These are phyloP conservation scores for Pollenia griseotomentosa DNA, from an alignment of 2,888 invertebrate species.

Conservation along the genomic window DNA sequence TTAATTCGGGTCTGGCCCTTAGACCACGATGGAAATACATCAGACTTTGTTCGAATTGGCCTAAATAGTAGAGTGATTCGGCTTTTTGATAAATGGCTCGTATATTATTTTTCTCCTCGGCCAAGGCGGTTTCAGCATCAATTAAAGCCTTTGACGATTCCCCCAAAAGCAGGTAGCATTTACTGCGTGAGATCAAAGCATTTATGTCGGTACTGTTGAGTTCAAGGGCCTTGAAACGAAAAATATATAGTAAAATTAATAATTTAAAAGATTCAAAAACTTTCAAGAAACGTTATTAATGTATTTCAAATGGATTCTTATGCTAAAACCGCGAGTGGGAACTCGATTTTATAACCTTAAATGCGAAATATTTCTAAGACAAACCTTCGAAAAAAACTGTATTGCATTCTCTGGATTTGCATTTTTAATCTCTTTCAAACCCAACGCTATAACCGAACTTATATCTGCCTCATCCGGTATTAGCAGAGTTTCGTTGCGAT, in stretches of 20 bases:
- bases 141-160: slow-evolving; percentile 91
- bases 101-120: slow-evolving; percentile 89
- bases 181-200: slow-evolving; percentile 94
- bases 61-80: slow-evolving; percentile 95
- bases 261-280: background rate
- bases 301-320: too few species aligned
- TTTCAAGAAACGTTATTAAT: background rate
- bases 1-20: slow-evolving; percentile 92
- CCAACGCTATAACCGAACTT: slow-evolving; percentile 90
- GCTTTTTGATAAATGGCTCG: slow-evolving; percentile 94
- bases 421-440: slow-evolving; percentile 90
- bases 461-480: slow-evolving; percentile 92
- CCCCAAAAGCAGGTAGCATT: slow-evolving; percentile 94
- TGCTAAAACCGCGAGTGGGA: too few species aligned
- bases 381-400: slow-evolving; percentile 91
- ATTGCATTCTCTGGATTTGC: slow-evolving; percentile 90
- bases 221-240: slow-evolving; percentile 90
- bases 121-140: slow-evolving; percentile 92
- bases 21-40: slow-evolving; percentile 96
- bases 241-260: background rate
- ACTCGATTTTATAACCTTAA: background rate
- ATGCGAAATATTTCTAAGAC: background rate
- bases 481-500: slow-evolving; percentile 89
- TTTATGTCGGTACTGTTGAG: slow-evolving; percentile 93
- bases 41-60: slow-evolving; percentile 96